A percentile compares a stretch with the other conserved stretches of the same genome.
These are phyloP conservation scores for Turritopsis rubra DNA, from an alignment of 30 jellyfish, hydroid and myxozoan species.

Conservation along the genomic window DNA sequence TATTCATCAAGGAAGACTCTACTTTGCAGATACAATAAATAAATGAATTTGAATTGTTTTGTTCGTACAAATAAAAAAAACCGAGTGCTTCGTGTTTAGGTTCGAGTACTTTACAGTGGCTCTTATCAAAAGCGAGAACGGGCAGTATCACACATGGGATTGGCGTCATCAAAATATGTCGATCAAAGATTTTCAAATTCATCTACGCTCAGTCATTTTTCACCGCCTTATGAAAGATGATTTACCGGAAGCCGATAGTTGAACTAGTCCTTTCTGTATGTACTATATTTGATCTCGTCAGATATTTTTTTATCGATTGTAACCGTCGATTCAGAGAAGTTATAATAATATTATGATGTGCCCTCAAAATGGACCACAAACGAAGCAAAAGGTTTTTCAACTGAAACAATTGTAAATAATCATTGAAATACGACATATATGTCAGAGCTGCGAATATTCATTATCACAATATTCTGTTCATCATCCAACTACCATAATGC, in stretches of 20 bases:
- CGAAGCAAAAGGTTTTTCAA: too few species aligned
- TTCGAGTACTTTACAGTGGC: background rate
- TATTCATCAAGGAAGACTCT: too few species aligned
- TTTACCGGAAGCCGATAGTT: background rate
- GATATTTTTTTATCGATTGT: background rate
- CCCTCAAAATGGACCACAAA: too few species aligned
- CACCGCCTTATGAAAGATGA: background rate
- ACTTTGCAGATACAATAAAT: background rate
- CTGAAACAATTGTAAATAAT: too few species aligned
- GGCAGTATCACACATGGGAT: background rate
- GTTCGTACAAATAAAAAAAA: background rate
- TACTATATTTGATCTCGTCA: too few species aligned
- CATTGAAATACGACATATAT: too few species aligned
- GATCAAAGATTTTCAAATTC: background rate
- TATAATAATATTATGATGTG: too few species aligned
- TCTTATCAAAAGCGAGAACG: conserved; percentile 3
- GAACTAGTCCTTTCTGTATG: background rate
- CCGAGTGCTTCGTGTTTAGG: background rate
- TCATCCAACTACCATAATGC: too few species aligned
- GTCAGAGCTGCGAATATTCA: too few species aligned
- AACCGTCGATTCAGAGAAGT: background rate
- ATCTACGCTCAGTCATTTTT: background rate
- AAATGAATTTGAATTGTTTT: background rate
- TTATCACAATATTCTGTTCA: too few species aligned
- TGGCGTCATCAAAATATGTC: conserved; percentile 13